phyloP scores from a whole-genome alignment of 2,888 invertebrate genomes.

The Drosophila nr. perissopoda region DNA sequence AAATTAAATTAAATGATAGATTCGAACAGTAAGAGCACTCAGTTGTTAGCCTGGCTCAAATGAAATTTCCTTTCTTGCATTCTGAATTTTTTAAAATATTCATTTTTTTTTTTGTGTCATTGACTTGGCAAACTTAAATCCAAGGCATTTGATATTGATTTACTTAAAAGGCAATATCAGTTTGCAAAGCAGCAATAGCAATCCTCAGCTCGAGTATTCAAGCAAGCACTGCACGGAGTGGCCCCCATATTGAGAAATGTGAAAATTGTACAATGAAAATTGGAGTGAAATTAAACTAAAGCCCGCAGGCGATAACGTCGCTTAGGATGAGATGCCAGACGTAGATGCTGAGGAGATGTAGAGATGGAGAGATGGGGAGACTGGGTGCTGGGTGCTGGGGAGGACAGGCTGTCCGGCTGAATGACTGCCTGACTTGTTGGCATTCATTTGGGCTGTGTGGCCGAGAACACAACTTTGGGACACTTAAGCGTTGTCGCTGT shows the following conservation, averaged over 20 bases:
- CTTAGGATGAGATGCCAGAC: constrained; percentile 27
- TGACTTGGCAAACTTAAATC: constrained; percentile 74
- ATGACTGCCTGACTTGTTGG: constrained; percentile 68
- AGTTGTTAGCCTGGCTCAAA: constrained; percentile 1
- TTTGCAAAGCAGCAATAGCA: constrained; percentile 57
- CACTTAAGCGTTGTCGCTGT: constrained; percentile 70
- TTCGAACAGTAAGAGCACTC: constrained; percentile 20
- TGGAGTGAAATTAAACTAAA: constrained; percentile 77
- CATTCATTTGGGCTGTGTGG: constrained; percentile 69
- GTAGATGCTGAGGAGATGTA: not conserved
- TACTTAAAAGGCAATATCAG: constrained; percentile 78
- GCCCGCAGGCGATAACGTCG: constrained; percentile 66
- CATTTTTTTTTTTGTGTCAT: constrained; percentile 19
- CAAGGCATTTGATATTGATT: constrained; percentile 76
- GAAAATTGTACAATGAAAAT: constrained; percentile 79
- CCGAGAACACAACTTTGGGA: constrained; percentile 68
- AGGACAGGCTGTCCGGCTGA: constrained; percentile 40
- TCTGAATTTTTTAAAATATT: constrained; percentile 21
- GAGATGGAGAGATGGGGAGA: constrained; percentile 1
- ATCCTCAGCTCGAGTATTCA: constrained; percentile 52
- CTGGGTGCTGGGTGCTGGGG: not conserved
- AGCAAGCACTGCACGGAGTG: not conserved
- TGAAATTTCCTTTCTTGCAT: constrained; percentile 17
- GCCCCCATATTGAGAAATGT: constrained; percentile 67
- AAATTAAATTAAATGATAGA: not conserved